Conservation (phyloP, 2,888 invertebrate genomes). For the Timema podura region DNA sequence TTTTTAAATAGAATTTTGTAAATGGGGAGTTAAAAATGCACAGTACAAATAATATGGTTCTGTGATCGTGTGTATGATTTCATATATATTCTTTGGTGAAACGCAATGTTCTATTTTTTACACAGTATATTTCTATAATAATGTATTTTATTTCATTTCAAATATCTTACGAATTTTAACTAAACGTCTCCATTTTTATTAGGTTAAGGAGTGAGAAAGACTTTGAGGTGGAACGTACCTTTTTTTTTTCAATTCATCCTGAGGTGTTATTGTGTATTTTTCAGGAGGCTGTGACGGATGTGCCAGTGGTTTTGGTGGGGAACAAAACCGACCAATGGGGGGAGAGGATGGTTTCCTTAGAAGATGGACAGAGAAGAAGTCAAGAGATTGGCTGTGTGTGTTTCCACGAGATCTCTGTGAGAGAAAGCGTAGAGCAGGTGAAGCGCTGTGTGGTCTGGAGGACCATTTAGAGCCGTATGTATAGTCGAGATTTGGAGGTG, state of each 20-base stretch:
- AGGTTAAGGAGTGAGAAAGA: too few species aligned
- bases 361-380: conserved; percentile 69
- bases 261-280: not conserved
- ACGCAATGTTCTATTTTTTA: too few species aligned
- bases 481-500: not conserved
- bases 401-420: conserved; percentile 80
- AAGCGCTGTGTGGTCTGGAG: conserved; percentile 22
- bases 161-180: too few species aligned
- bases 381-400: conserved; percentile 76
- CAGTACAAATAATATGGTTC: too few species aligned
- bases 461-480: not conserved
- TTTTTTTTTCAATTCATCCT: not conserved
- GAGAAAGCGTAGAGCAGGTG: conserved; percentile 79
- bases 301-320: conserved; percentile 75
- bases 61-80: too few species aligned
- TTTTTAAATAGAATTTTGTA: too few species aligned
- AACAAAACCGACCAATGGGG: conserved; percentile 75
- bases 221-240: too few species aligned
- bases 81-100: too few species aligned
- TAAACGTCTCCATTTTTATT: too few species aligned
- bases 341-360: conserved; percentile 74
- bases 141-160: too few species aligned
- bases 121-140: too few species aligned
- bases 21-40: too few species aligned
- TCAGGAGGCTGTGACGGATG: conserved; percentile 59